A percentile compares a stretch with the other conserved stretches of the same genome.
Evolutionary conservation across 2,888 invertebrate species (phyloP).

Genomic region (Ditylenchus weischeri): DNA sequence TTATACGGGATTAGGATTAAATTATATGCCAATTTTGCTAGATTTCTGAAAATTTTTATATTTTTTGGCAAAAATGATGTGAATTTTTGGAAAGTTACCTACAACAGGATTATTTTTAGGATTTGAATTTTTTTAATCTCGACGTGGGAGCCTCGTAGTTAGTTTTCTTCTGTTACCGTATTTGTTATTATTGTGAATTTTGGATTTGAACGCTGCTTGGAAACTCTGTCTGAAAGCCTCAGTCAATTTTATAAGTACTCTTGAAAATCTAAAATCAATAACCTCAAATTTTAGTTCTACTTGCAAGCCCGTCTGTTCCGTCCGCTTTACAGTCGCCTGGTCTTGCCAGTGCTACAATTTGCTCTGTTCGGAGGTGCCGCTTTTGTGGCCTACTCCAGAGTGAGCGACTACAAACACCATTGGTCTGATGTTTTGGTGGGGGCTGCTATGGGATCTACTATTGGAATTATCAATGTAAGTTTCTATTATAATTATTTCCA

Average conservation of each 20-base stretch:
- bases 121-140: too few relatives aligned
- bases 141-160: too few relatives aligned
- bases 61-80: too few relatives aligned
- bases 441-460: conserved; percentile 61
- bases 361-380: conserved; percentile 57
- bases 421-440: conserved; percentile 94
- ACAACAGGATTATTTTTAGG: too few relatives aligned
- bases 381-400: conserved; percentile 44
- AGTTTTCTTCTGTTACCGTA: too few relatives aligned
- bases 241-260: too few relatives aligned
- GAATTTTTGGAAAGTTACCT: too few relatives aligned
- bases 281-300: conserved; percentile 68
- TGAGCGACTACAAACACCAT: conserved; percentile 71
- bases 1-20: background rate
- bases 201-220: too few relatives aligned
- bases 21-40: too few relatives aligned
- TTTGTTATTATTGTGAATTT: too few relatives aligned
- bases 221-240: too few relatives aligned
- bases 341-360: conserved; percentile 81
- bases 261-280: background rate
- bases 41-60: too few relatives aligned
- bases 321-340: conserved; percentile 71
- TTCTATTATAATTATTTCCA: background rate
- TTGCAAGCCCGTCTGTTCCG: conserved; percentile 76
- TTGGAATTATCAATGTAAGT: conserved; percentile 57